phyloP scores from a whole-genome alignment of 1,140 invertebrate genomes.

The Mya arenaria region DNA sequence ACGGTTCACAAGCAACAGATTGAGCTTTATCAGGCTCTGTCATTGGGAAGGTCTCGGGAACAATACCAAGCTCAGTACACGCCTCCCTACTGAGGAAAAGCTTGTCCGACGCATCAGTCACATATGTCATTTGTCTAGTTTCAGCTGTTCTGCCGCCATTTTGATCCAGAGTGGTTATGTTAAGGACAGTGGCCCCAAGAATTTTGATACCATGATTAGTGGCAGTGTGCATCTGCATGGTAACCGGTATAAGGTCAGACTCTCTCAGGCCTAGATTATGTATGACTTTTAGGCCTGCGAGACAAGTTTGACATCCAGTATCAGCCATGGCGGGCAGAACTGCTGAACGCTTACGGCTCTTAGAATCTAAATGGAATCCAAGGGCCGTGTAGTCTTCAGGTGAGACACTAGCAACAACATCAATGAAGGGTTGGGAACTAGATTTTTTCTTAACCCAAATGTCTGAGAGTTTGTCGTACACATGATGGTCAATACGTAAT shows the following conservation, averaged over 20 bases:
- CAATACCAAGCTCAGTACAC: constrained; percentile 28
- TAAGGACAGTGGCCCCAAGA: constrained; percentile 33
- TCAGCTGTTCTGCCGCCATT: not conserved
- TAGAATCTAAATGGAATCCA: not conserved
- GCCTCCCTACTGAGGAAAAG: constrained; percentile 47
- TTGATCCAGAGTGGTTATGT: constrained; percentile 1
- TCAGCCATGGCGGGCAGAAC: constrained; percentile 21
- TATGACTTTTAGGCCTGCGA: constrained; percentile 19
- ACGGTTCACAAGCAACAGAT: not conserved
- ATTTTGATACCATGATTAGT: constrained; percentile 37
- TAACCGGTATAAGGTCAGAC: constrained; percentile 52
- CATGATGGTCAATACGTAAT: constrained; percentile 47
- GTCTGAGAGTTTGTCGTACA: constrained; percentile 54
- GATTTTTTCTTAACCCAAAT: constrained; percentile 25
- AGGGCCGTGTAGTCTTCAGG: constrained; percentile 19
- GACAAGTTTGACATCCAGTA: constrained; percentile 57
- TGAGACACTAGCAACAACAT: not conserved
- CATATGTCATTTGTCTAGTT: constrained; percentile 39
- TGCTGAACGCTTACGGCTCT: not conserved
- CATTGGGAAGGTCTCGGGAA: not conserved
- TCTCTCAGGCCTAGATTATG: constrained; percentile 5
- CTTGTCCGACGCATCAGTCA: constrained; percentile 31
- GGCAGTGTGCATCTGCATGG: constrained; percentile 38
- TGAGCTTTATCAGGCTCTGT: not conserved
- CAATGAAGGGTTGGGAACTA: constrained; percentile 50